A percentile compares a stretch with the other conserved stretches of the same genome.
Conservation (phyloP, 2,113 vertebrate genomes). For the Ascaphus truei region DNA sequence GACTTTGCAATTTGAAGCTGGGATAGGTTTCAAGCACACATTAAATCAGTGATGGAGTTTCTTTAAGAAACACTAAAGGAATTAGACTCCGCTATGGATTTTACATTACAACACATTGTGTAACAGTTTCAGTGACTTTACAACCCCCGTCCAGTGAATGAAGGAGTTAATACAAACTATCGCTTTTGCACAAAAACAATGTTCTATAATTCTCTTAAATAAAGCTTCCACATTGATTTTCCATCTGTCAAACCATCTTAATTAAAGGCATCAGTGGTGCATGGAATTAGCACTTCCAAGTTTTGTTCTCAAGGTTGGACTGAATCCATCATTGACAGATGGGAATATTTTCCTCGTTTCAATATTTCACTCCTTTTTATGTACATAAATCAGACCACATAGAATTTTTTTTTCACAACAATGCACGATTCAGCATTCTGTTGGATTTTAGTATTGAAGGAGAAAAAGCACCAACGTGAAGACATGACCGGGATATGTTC, state of each 20-base stretch:
- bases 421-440: not conserved
- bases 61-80: too few species aligned
- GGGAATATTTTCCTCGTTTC: conserved; percentile 47
- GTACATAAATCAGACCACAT: conserved; percentile 21
- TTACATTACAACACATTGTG: too few species aligned
- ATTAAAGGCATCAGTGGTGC: conserved; percentile 51
- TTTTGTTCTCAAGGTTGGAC: conserved; percentile 48
- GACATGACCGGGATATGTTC: too few species aligned
- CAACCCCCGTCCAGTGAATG: not conserved
- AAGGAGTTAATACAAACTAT: conserved; percentile 10
- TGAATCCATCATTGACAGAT: conserved; percentile 51
- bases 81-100: too few species aligned
- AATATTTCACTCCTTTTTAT: conserved; percentile 42
- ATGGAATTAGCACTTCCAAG: conserved; percentile 52
- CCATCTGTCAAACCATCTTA: conserved; percentile 60
- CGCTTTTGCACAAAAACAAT: not conserved
- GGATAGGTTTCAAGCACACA: too few species aligned
- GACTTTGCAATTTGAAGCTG: too few species aligned
- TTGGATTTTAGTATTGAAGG: too few species aligned
- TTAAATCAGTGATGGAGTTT: too few species aligned
- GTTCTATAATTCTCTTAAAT: conserved; percentile 49
- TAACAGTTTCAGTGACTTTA: not conserved
- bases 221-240: conserved; percentile 56
- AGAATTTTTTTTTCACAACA: not conserved
- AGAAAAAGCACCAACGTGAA: too few species aligned